These are phyloP conservation scores for Cancer borealis DNA, from an alignment of 2,888 invertebrate genomes.

Conservation along the genomic window DNA sequence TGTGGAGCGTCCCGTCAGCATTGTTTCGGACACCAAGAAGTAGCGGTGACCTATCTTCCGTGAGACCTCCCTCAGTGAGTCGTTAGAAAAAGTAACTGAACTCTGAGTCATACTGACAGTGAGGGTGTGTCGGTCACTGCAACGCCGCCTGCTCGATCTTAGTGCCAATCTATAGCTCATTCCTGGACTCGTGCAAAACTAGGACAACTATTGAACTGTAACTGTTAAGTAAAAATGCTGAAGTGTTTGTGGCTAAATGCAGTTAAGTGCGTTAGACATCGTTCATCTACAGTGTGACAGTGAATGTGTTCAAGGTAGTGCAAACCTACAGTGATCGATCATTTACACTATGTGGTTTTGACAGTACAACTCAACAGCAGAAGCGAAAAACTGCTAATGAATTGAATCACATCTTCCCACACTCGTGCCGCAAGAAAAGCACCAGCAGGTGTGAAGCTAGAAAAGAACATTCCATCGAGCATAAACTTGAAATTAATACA, in stretches of 20 bases:
- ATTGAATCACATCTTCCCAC: not conserved
- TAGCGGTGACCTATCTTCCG: not conserved
- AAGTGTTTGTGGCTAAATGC: not conserved
- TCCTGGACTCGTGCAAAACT: not conserved
- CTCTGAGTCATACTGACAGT: not conserved
- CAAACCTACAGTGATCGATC: not conserved
- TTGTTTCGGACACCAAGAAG: constrained; percentile 43
- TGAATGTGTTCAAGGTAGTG: not conserved
- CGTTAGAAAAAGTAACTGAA: not conserved
- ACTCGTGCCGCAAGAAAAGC: not conserved
- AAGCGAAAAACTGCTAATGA: not conserved
- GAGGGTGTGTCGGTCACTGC: not conserved
- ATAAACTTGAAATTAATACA: not conserved
- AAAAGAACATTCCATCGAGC: not conserved
- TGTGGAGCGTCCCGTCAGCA: constrained; percentile 53
- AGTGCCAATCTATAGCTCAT: constrained; percentile 1
- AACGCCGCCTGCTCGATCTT: not conserved
- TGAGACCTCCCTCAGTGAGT: not conserved
- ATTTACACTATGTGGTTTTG: not conserved
- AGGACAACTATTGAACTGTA: not conserved
- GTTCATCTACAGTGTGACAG: not conserved
- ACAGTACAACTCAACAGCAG: not conserved
- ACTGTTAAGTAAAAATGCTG: not conserved
- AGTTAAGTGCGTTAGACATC: not conserved
- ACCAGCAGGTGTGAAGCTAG: not conserved